Evolutionary conservation across 2,797 vertebrate genomes (phyloP).

Genomic region (Clarias pachynema): DNA sequence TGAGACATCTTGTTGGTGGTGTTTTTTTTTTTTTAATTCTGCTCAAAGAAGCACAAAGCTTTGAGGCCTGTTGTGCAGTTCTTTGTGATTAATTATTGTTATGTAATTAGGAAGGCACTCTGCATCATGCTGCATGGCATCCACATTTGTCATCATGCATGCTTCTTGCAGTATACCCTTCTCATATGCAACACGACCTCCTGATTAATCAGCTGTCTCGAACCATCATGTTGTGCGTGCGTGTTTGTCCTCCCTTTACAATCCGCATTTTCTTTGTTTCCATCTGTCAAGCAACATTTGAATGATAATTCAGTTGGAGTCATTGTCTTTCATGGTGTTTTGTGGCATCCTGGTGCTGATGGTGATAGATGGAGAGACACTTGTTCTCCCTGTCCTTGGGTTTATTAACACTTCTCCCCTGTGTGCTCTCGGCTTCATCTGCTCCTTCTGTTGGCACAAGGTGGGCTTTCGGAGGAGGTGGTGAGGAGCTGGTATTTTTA

Average conservation of each 20-base stretch:
- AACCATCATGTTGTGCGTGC: constrained; percentile 30
- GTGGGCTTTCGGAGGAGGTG: constrained; percentile 43
- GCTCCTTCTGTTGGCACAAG: constrained; percentile 56
- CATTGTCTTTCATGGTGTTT: constrained; percentile 57
- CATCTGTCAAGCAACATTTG: constrained; percentile 47
- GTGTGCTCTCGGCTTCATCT: constrained; percentile 54
- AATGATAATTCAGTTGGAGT: constrained; percentile 51
- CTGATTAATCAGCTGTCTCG: constrained; percentile 54
- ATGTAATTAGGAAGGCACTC: constrained; percentile 58
- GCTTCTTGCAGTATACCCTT: constrained; percentile 47
- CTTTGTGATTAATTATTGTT: constrained; percentile 60
- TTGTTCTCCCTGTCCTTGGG: constrained; percentile 58
- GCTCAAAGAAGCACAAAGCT: constrained; percentile 39
- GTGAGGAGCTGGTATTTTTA: constrained; percentile 49
- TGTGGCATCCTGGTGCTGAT: constrained; percentile 53
- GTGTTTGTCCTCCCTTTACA: constrained; percentile 41
- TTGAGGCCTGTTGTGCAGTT: constrained; percentile 44
- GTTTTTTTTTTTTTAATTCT: constrained; percentile 33
- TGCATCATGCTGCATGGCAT: constrained; percentile 47
- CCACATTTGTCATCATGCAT: constrained; percentile 51
- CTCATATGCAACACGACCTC: constrained; percentile 34
- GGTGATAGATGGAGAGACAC: constrained; percentile 59
- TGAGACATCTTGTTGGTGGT: background rate
- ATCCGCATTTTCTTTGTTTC: constrained; percentile 28
- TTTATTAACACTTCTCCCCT: constrained; percentile 58